A percentile compares a stretch with the other conserved stretches of the same genome.
phyloP scores from a whole-genome alignment of 1,140 invertebrate species.

The Ylistrum balloti region DNA sequence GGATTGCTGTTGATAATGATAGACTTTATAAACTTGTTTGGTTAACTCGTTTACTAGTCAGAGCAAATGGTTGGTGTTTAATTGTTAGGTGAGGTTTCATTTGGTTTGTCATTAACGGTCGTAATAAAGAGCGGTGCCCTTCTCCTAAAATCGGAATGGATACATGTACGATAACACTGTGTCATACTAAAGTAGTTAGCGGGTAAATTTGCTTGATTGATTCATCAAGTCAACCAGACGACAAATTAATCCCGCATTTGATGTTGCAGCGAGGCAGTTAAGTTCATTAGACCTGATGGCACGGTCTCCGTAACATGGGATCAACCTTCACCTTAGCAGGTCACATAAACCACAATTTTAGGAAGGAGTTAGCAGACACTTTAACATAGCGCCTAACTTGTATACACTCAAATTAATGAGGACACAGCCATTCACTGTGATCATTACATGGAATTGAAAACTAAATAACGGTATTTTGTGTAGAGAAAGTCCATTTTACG shows the following conservation, averaged over 20 bases:
- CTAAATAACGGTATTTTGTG: not conserved
- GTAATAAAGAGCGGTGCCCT: not conserved
- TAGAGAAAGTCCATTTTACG: not conserved
- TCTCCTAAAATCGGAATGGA: not conserved
- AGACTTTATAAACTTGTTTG: too few relatives aligned
- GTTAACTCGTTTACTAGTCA: too few relatives aligned
- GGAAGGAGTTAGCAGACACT: too few relatives aligned
- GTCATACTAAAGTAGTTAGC: not conserved
- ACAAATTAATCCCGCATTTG: slow-evolving; percentile 12
- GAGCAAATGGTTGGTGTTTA: too few relatives aligned
- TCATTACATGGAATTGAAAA: not conserved
- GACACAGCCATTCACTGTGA: not conserved
- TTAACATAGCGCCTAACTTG: not conserved
- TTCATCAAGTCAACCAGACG: not conserved
- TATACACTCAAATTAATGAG: too few relatives aligned
- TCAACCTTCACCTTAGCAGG: not conserved
- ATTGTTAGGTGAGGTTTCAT: too few relatives aligned
- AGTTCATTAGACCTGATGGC: not conserved
- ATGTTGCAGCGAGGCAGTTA: not conserved
- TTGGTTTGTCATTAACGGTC: not conserved
- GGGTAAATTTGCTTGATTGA: not conserved
- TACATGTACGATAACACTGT: not conserved
- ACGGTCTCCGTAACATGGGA: not conserved
- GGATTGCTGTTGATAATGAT: too few relatives aligned
- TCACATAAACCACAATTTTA: not conserved